Evolutionary conservation across 2,797 vertebrate species (phyloP).

Genomic region (Esox lucius): DNA sequence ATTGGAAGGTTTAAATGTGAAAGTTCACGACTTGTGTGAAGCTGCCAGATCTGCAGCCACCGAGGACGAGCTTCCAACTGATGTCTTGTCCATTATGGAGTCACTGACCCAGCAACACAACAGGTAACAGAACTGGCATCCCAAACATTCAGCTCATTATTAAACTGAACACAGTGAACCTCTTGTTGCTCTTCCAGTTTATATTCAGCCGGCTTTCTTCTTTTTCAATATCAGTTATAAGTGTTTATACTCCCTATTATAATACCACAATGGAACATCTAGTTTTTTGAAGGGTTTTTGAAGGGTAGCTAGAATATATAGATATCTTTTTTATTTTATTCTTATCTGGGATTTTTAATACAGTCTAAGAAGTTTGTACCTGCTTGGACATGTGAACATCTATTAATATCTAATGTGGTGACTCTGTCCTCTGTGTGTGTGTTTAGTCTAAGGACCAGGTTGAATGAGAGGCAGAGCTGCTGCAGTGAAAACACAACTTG

Average conservation of each 20-base stretch:
- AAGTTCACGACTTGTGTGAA: constrained; percentile 62
- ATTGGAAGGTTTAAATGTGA: constrained; percentile 55
- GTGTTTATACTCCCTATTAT: constrained; percentile 21
- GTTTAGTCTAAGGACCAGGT: constrained; percentile 64
- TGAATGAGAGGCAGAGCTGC: constrained; percentile 57
- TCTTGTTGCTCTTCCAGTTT: background rate
- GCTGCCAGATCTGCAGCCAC: constrained; percentile 42
- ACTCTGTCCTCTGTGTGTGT: constrained; percentile 8
- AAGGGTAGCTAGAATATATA: background rate
- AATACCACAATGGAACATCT: constrained; percentile 24
- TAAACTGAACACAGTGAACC: background rate
- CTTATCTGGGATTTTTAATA: background rate
- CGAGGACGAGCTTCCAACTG: constrained; percentile 57
- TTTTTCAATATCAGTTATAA: constrained; percentile 31
- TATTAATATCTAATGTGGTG: background rate
- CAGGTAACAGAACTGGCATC: constrained; percentile 59
- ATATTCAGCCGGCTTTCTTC: constrained; percentile 27
- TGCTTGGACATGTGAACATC: background rate
- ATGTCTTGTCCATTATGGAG: constrained; percentile 53
- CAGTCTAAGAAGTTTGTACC: background rate
- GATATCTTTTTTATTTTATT: no score
- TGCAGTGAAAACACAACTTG: constrained; percentile 59
- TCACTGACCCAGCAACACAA: constrained; percentile 67
- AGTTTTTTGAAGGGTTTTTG: constrained; percentile 23
- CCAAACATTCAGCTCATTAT: constrained; percentile 10